These are phyloP conservation scores for Platichthys stellatus DNA, from an alignment of 2,113 vertebrate genomes.

Conservation along the genomic window DNA sequence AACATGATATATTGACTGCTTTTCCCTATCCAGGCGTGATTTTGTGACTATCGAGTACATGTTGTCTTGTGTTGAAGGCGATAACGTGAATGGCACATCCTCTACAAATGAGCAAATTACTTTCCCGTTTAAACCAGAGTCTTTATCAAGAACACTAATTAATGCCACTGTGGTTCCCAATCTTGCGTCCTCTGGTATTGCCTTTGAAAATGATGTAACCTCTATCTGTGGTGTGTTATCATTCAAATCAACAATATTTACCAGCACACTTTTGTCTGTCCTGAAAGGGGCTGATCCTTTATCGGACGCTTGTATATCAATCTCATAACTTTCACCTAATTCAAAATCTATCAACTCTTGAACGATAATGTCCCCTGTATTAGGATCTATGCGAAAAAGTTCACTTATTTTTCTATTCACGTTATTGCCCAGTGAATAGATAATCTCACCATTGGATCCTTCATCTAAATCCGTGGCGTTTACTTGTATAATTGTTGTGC, in stretches of 20 bases:
- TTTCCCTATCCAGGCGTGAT: conserved; percentile 56
- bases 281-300: conserved; percentile 40
- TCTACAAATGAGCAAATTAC: conserved; percentile 76
- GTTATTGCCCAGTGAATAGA: conserved; percentile 37
- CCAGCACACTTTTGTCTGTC: conserved; percentile 36
- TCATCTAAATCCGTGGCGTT: conserved; percentile 54
- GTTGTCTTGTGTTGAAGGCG: conserved; percentile 55
- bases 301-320: conserved; percentile 73
- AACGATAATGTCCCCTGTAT: conserved; percentile 43
- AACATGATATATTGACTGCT: conserved; percentile 46
- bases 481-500: conserved; percentile 31
- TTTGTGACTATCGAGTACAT: conserved; percentile 69
- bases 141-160: conserved; percentile 64
- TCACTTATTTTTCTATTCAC: conserved; percentile 20
- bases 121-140: conserved; percentile 69
- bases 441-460: conserved; percentile 31
- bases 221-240: conserved; percentile 88
- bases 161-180: conserved; percentile 66
- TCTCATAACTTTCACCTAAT: conserved; percentile 49
- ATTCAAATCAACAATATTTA: conserved; percentile 71
- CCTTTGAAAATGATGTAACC: conserved; percentile 86
- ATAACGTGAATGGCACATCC: conserved; percentile 58
- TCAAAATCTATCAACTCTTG: conserved; percentile 36
- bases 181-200: conserved; percentile 74
- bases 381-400: conserved; percentile 11